phyloP scores from a whole-genome alignment of 53 echinoderm and acorn worm species.

The Hippasteria phrygiana region DNA sequence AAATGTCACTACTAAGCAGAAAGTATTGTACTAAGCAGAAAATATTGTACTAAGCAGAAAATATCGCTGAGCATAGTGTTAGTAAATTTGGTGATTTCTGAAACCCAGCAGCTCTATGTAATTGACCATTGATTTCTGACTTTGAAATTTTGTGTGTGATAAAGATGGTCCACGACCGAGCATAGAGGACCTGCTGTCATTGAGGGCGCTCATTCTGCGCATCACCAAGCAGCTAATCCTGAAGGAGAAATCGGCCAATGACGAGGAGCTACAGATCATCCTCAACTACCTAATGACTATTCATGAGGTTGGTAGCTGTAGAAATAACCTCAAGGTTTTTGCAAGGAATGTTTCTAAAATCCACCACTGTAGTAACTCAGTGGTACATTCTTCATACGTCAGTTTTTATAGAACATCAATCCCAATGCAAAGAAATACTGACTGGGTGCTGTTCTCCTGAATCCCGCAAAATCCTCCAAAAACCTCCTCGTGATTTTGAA shows the following conservation, averaged over 20 bases:
- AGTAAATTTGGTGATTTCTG: too few relatives aligned
- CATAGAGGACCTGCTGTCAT: conserved; percentile 80
- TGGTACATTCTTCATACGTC: too few relatives aligned
- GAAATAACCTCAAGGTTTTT: neutral
- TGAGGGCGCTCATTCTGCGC: conserved; percentile 91
- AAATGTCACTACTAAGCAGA: too few relatives aligned
- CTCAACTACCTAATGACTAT: conserved; percentile 98
- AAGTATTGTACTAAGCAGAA: too few relatives aligned
- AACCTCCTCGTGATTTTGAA: too few relatives aligned
- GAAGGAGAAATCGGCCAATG: conserved; percentile 95
- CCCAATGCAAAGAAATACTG: too few relatives aligned
- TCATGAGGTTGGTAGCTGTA: conserved; percentile 82
- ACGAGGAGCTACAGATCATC: conserved; percentile 98
- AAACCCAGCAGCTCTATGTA: neutral
- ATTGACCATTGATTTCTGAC: neutral
- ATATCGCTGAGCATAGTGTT: neutral
- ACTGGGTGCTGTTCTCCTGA: too few relatives aligned
- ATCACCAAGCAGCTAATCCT: conserved; percentile 97
- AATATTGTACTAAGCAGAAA: neutral
- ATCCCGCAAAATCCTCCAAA: too few relatives aligned
- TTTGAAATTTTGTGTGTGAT: neutral
- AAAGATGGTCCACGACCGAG: conserved; percentile 87
- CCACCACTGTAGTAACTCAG: too few relatives aligned
- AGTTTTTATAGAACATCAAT: too few relatives aligned
- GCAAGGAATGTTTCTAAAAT: too few relatives aligned